These are phyloP conservation scores for Eriosoma lanigerum DNA, from an alignment of 1,140 invertebrate species.

Conservation along the genomic window DNA sequence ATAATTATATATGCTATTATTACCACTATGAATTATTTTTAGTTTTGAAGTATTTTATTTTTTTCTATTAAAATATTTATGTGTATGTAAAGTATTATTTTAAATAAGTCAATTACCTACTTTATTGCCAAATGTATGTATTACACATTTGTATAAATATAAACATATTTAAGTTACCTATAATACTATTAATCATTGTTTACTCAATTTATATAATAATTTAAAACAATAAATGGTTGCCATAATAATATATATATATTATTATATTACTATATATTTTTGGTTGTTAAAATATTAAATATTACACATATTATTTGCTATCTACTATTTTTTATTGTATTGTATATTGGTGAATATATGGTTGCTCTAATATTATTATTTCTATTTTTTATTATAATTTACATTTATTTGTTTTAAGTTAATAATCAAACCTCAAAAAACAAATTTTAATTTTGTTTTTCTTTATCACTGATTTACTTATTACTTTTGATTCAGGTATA, in stretches of 20 bases:
- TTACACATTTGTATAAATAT: background rate
- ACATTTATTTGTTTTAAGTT: background rate
- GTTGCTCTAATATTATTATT: background rate
- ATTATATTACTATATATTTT: too few relatives aligned
- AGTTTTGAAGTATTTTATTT: background rate
- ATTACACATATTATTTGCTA: background rate
- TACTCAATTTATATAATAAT: background rate
- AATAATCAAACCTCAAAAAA: too few relatives aligned
- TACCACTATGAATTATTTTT: background rate
- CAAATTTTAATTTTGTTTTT: too few relatives aligned
- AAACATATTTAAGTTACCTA: background rate
- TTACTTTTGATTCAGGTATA: too few relatives aligned
- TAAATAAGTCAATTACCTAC: background rate
- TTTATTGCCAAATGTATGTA: background rate
- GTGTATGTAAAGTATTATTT: background rate
- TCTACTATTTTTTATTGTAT: background rate
- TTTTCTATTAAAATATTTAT: too few relatives aligned
- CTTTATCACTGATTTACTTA: too few relatives aligned
- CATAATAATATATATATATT: too few relatives aligned
- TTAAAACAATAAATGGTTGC: background rate
- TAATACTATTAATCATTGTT: slow-evolving; percentile 16
- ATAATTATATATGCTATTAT: background rate
- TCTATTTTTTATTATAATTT: background rate
- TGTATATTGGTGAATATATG: background rate
- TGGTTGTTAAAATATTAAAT: background rate